Evolutionary conservation across 2,888 invertebrate species (phyloP), one percentile per base, ranked within the genome.

Genomic region (Rhorus exstirpatorius): DNA sequence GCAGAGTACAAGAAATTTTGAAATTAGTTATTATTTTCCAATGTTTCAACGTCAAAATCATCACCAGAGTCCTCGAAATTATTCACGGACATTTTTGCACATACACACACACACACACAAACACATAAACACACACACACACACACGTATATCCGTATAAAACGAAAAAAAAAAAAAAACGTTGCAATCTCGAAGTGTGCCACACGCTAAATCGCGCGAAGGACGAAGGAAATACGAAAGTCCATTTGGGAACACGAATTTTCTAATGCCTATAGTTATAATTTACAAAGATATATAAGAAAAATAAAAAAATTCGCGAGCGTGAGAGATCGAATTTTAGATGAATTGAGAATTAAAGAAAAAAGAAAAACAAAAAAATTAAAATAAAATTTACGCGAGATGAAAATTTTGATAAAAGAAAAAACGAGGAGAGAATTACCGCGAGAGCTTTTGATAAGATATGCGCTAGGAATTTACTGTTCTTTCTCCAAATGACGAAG

Each of bases 171-270:
- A n/a, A n/a, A n/a, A n/a, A 51, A 74, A 12, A 46, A 55, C 35
- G 55, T 41, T 65, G 74, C 51, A n/a, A 61, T 38, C 35, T 79
- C 68, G 61, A 35, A 31, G 46, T 51, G 53, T 63, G 68, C 19
- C 55, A 19, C 38, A 21, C 67, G 49, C 38, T 21, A 19, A 46
- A 58, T 72, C 77, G 81, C 76, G 81, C 72, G 63, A 77, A 77
- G 61, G 51, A 68, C 81, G 72, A 81, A 77, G 67, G 70, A 76
- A 83, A 83, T 72, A 77, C 80, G 83, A 83, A 80, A 83, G 70
- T 77, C 68, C 83, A 78, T 80, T 83, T 77, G 83, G 79, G 83
- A 83, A 80, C 80, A 80, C 74, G 74, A 81, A 75, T 81, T 81
- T 83, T 83, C 51, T 81, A 83, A 75, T 79, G 75, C 71, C 70